Base-by-base conservation (phyloP, 2,113 vertebrate species). In the Saccopteryx bilineata region DNA sequence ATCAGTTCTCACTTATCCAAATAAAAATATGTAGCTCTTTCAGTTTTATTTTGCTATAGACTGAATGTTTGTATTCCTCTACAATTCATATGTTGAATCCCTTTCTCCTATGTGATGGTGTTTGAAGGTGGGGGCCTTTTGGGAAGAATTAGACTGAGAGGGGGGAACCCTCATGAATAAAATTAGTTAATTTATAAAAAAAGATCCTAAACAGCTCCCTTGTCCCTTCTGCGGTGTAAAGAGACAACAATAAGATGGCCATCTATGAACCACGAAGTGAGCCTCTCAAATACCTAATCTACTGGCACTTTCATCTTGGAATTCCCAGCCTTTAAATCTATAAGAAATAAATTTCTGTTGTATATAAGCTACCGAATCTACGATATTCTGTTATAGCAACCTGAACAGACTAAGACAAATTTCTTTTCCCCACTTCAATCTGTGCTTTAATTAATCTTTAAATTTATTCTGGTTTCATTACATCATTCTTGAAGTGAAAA, bases 31-130 rank as follows among this genome's bases (percentile, higher is more conserved):
- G 15, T 84, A 88, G 83, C 69, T 85, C 4, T 71, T 81, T 75
- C 15, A 74, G 39, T 81, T 92, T 94, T 7, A 90, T 78, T 90
- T 90, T 85, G 26, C 52, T 84, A 28, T 48, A 33, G 68, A 75
- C 33, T 74, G 66, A 58, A 48, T 33, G 0, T 58, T 75, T 82
- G 5, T 28, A 85, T 18, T 21, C 7, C 17, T 24, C 26, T 33
- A n/a, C 33, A 60, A 76, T 90, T 94, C 15, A 7, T n/a, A 39
- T 68, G 12, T 31, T 39, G 31, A 83, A 76, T 76, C 13, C 4
- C n/a, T 83, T 17, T 46, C 9, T 31, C 33, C 1, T 39, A 33
- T 31, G 28, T 68, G 33, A 68, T 68, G 28, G 8, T 75, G 11
- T 58, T 39, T 33, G 48, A 28, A 65, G 21, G 21, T n/a, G 23